Evolutionary conservation across 2,888 invertebrate genomes (phyloP), one percentile per base, ranked within the genome.

Genomic region (Dasypogon diadema): DNA sequence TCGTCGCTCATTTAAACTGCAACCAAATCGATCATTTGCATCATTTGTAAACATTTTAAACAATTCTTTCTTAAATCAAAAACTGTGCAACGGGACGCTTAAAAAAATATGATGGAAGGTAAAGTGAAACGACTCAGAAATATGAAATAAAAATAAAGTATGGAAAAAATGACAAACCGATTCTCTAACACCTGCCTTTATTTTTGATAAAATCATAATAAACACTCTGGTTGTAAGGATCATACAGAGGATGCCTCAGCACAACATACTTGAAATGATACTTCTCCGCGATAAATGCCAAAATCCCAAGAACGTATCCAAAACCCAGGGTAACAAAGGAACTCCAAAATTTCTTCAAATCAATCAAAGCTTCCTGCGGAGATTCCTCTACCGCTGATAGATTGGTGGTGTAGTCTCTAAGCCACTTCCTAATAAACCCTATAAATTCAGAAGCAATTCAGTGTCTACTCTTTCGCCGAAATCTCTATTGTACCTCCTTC

Each of bases 391-490:
- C 91, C 0, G 87, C 87, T 1, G 90, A 87, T 68, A 87, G 83
- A 65, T 88, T 87, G 74, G 89, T 86, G 88, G 92, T 92, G 0
- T 91, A 91, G 83, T 94, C 94, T 76, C 89, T 90, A 1, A 93
- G 83, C 95, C 95, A 95, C 83, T 95, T 95, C 76, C 90, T 87
- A 0, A 94, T 89, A 3, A 95, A 86, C 10, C 95, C 95, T 21
- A 89, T 42, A 3, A 42, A 42, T 12, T 3, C 30, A 30, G 3
- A 30, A 30, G 34, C 5, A 8, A n/a, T 30, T n/a, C n/a, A n/a
- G n/a, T n/a, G n/a, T n/a, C n/a, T n/a, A n/a, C n/a, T n/a, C n/a
- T n/a, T n/a, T n/a, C n/a, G n/a, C n/a, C n/a, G n/a, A n/a, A n/a
- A n/a, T n/a, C n/a, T n/a, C n/a, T n/a, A n/a, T 14, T 26, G 18